phyloP scores from a whole-genome alignment of 2,113 vertebrate genomes.

The Eublepharis macularius region DNA sequence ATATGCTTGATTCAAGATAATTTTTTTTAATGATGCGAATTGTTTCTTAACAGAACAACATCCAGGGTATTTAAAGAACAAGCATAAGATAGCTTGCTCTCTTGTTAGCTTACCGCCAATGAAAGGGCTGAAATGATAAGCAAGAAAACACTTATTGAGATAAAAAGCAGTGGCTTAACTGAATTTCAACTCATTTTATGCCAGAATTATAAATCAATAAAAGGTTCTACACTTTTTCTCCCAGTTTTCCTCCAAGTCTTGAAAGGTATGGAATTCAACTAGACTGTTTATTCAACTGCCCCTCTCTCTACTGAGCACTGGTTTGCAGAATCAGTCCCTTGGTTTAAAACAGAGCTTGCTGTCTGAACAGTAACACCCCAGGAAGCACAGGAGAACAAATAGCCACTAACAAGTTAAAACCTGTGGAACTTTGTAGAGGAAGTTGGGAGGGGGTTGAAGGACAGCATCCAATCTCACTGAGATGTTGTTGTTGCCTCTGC shows the following conservation, averaged over 20 bases:
- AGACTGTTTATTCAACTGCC: not conserved
- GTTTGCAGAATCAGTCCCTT: not conserved
- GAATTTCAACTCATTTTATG: too few relatives aligned
- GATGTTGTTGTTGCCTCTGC: not conserved
- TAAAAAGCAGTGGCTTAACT: too few relatives aligned
- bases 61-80: slow-evolving; percentile 1
- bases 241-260: too few relatives aligned
- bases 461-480: not conserved
- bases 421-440: not conserved
- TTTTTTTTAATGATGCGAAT: not conserved
- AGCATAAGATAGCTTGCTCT: not conserved
- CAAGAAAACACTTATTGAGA: slow-evolving; percentile 2
- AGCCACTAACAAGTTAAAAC: not conserved
- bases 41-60: slow-evolving; percentile 8
- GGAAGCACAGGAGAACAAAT: slow-evolving; percentile 28
- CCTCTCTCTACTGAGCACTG: not conserved
- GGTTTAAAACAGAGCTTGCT: slow-evolving; percentile 3
- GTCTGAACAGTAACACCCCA: not conserved
- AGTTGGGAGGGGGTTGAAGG: not conserved
- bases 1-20: not conserved
- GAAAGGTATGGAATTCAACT: too few relatives aligned
- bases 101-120: not conserved
- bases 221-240: too few relatives aligned
- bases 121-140: slow-evolving; percentile 7
- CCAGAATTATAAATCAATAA: too few relatives aligned